A percentile compares a stretch with the other conserved stretches of the same genome.
Conservation (phyloP, 2,888 invertebrate genomes). For the Tinea pellionella region DNA sequence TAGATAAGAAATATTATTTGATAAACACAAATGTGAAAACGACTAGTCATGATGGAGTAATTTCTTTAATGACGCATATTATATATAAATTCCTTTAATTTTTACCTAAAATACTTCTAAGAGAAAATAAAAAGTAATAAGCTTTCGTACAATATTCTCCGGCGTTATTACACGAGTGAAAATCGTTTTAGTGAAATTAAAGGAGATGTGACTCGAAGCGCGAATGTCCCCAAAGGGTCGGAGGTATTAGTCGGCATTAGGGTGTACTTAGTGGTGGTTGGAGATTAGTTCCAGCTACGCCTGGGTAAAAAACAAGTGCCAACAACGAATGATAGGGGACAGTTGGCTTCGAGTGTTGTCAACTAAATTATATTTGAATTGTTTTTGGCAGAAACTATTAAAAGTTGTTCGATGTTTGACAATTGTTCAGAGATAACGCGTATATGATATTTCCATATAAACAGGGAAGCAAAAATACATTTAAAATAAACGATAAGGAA, state of each 20-base stretch:
- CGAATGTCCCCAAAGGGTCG: conserved; percentile 38
- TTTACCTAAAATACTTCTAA: neutral
- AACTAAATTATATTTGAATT: conserved; percentile 1
- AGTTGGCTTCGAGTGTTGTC: conserved; percentile 6
- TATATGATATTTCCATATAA: neutral
- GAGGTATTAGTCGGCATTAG: conserved; percentile 62
- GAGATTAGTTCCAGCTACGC: conserved; percentile 46
- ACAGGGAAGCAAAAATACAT: neutral
- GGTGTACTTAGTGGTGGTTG: conserved; percentile 34
- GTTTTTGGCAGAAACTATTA: neutral
- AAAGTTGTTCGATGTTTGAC: neutral
- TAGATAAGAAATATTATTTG: neutral
- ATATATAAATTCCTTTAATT: neutral
- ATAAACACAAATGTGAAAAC: too few species aligned
- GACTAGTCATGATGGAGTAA: too few species aligned
- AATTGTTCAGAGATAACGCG: neutral
- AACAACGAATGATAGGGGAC: conserved; percentile 4
- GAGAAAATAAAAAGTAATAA: neutral
- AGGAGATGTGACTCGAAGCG: conserved; percentile 10
- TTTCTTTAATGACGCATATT: neutral
- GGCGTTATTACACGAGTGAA: neutral
- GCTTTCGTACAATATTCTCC: neutral
- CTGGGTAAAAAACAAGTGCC: conserved; percentile 62
- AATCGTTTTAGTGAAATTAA: conserved; percentile 11
- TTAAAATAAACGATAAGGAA: conserved; percentile 29